phyloP scores from a whole-genome alignment of 2,888 invertebrate species.

The Lordiphosa fenestrarum region DNA sequence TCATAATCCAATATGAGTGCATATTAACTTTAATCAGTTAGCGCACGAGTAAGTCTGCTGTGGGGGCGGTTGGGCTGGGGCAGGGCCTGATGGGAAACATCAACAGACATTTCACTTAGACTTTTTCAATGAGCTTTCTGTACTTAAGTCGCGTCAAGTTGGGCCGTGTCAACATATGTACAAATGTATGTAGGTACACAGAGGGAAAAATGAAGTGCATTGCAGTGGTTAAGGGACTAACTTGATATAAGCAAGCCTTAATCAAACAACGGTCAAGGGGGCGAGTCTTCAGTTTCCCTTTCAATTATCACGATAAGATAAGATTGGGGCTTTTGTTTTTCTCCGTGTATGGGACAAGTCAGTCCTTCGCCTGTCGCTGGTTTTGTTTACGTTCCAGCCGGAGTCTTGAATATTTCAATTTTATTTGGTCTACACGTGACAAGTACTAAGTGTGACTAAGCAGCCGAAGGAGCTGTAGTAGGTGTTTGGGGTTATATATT shows the following conservation, averaged over 20 bases:
- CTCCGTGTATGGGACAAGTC: not conserved
- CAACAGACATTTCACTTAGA: constrained; percentile 55
- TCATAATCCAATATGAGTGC: constrained; percentile 73
- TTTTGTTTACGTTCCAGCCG: constrained; percentile 20
- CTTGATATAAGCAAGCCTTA: no score
- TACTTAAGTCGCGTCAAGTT: constrained; percentile 55
- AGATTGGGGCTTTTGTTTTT: not conserved
- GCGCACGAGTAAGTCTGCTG: constrained; percentile 50
- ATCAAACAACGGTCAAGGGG: no score
- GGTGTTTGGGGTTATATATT: constrained; percentile 1
- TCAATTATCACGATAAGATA: no score
- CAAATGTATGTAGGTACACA: not conserved
- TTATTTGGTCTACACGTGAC: constrained; percentile 71
- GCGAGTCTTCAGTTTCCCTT: no score
- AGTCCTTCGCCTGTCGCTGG: not conserved
- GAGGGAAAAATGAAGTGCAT: no score
- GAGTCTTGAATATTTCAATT: constrained; percentile 65
- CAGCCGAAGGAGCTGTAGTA: not conserved
- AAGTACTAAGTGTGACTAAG: constrained; percentile 35
- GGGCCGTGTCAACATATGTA: constrained; percentile 46
- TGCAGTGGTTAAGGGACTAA: no score
- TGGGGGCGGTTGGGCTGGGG: not conserved
- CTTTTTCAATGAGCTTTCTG: constrained; percentile 51
- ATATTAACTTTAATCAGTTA: constrained; percentile 73
- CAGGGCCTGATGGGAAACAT: constrained; percentile 11